Base-by-base conservation (phyloP, 2,113 vertebrate genomes). In the Cyprinodon tularosa region DNA sequence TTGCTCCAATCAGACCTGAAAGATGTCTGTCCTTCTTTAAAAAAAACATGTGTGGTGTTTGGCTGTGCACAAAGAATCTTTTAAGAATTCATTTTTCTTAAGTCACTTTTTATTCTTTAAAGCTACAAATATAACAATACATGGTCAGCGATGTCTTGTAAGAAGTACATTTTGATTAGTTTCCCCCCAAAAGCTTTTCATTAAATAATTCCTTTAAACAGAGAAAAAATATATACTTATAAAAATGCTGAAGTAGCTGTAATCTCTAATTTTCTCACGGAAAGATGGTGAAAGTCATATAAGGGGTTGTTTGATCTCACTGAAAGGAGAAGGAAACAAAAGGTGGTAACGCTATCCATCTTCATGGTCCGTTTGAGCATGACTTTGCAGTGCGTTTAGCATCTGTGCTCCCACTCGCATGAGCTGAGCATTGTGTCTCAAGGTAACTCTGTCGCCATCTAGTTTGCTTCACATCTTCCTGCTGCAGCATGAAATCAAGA, bases 321-420 rank as follows among this genome's bases (percentile, higher is more conserved):
- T 87, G 90, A 86, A 90, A 88, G 86, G 82, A 59, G 84, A 81
- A 78, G 78, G 62, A 76, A 84, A 93, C 91, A 91, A 93, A 93
- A 89, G 91, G 76, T 14, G 2, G 87, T 92, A 91, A 92, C 86
- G 81, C 86, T 92, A 91, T 57, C 50, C 50, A 57, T 91, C 87
- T 90, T 72, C 71, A 74, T 62, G 71, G 80, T 71, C 69, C 60
- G 80, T 82, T 88, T 84, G 79, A 90, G 79, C 83, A 65, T 13
- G 70, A 79, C 65, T 66, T 42, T 22, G 63, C 76, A 65, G 73
- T 66, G 57, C 85, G 61, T 85, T 90, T 80, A 89, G 76, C 90
- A 91, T 92, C 91, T 94, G 90, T 85, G 80, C 85, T 74, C 83
- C 67, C 74, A 76, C 87, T 72, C 81, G 80, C 64, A 74, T 76